Evolutionary conservation across 2,113 vertebrate genomes (phyloP).

Genomic region (Galeopterus variegatus): DNA sequence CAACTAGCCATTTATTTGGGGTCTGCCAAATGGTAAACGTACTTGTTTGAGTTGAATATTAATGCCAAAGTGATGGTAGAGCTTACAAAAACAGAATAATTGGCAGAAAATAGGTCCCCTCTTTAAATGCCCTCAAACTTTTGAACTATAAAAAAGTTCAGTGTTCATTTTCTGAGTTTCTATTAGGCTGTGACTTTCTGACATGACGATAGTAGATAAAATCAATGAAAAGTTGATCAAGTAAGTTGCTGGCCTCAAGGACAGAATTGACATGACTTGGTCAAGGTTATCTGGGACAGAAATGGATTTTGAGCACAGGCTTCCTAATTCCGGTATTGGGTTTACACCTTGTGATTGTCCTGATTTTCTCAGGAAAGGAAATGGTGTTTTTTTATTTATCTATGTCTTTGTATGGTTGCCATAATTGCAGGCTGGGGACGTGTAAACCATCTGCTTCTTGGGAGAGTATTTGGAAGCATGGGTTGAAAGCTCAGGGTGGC

Average conservation of each 20-base stretch:
- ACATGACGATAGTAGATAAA: constrained; percentile 10
- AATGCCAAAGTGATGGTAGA: constrained; percentile 45
- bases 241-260: background rate
- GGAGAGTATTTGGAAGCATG: background rate
- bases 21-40: constrained; percentile 39
- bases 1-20: constrained; percentile 36
- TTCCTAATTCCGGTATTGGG: background rate
- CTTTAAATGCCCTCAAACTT: constrained; percentile 22
- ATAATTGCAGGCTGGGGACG: background rate
- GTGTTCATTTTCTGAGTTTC: constrained; percentile 11
- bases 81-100: constrained; percentile 62
- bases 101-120: background rate
- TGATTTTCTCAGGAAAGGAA: background rate
- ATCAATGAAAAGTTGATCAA: background rate
- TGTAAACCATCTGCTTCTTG: background rate
- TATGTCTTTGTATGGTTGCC: background rate
- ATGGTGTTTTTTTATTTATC: background rate
- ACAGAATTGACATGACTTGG: background rate
- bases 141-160: background rate
- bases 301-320: background rate
- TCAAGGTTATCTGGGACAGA: background rate
- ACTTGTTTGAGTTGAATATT: background rate
- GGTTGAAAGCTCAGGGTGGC: background rate
- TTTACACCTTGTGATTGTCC: background rate
- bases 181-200: background rate